Evolutionary conservation across 2,113 vertebrate species (phyloP).

Genomic region (Halcyon senegalensis): DNA sequence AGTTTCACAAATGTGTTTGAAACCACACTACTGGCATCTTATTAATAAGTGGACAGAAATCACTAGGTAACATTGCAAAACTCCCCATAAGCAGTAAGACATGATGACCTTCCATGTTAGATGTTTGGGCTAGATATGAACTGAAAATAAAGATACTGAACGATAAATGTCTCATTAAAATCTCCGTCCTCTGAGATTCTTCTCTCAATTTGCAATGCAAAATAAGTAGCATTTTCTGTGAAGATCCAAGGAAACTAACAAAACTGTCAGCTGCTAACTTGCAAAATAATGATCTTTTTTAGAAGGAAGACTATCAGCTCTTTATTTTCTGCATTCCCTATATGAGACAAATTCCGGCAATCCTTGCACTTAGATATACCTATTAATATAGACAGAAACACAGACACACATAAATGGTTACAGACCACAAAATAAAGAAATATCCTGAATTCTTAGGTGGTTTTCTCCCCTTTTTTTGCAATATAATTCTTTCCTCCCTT

Average conservation of each 20-base stretch:
- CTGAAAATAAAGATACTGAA: background rate
- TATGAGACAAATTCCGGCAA: background rate
- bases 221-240: background rate
- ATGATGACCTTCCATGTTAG: background rate
- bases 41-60: background rate
- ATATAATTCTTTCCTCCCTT: background rate
- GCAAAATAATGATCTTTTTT: background rate
- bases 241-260: background rate
- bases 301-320: background rate
- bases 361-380: background rate
- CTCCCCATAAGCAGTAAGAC: background rate
- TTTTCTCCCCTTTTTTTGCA: background rate
- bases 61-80: background rate
- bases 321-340: background rate
- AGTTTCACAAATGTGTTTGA: background rate
- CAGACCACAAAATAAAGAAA: background rate
- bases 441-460: background rate
- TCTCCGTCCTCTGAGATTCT: background rate
- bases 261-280: background rate
- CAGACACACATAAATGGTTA: background rate
- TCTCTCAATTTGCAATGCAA: background rate
- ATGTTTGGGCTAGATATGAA: background rate
- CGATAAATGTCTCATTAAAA: background rate
- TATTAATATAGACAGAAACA: background rate
- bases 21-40: background rate